Evolutionary conservation across 2,113 vertebrate species (phyloP).

Genomic region (Hyla sarda): DNA sequence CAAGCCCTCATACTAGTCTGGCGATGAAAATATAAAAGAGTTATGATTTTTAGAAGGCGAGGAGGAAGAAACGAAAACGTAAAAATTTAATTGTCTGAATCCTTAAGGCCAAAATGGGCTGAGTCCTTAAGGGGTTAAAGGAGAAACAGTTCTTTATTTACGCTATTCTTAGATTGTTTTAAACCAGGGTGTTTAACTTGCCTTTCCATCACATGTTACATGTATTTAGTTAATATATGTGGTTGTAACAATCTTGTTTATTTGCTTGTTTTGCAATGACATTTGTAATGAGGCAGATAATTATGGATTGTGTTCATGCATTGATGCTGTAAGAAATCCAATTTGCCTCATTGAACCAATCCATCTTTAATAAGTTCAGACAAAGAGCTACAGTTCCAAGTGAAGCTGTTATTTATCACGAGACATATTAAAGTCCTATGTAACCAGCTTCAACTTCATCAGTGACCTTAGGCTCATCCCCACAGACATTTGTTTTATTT

Average conservation of each 20-base stretch:
- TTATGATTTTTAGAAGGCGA: no score
- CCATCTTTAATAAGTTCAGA: not conserved
- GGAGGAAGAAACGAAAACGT: no score
- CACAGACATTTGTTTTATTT: not conserved
- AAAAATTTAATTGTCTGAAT: no score
- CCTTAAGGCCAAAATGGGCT: no score
- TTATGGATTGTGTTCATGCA: not conserved
- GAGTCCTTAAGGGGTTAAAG: no score
- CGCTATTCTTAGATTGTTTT: not conserved
- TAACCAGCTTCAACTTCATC: not conserved
- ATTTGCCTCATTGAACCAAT: slow-evolving; percentile 15
- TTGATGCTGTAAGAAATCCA: not conserved
- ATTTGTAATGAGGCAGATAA: slow-evolving; percentile 22
- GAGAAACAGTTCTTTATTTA: no score
- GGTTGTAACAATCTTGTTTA: not conserved
- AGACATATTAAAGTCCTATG: not conserved
- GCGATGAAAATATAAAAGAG: no score
- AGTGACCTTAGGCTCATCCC: not conserved
- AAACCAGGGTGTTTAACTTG: not conserved
- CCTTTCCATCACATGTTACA: slow-evolving; percentile 1
- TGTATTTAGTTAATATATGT: not conserved
- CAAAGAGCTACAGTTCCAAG: not conserved
- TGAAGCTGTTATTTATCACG: not conserved
- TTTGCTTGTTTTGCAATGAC: not conserved
- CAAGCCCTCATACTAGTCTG: no score